Evolutionary conservation across 30 jellyfish, hydroid and myxozoan species (phyloP).

Genomic region (Aurelia coerulea): DNA sequence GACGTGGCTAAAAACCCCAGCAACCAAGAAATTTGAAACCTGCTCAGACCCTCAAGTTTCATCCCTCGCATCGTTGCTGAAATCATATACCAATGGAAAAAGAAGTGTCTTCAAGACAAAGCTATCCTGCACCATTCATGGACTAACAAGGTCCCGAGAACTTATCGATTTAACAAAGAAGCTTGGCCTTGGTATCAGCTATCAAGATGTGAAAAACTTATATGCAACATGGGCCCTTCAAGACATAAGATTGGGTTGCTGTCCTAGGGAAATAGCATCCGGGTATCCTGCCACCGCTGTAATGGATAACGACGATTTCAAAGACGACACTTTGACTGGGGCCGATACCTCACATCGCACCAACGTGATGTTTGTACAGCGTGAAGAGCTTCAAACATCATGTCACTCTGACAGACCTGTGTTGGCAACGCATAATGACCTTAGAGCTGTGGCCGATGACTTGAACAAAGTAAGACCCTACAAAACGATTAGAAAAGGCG

Average conservation of each 20-base stretch:
- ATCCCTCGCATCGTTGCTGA: slow-evolving; percentile 31
- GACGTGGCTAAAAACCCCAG: slow-evolving; percentile 21
- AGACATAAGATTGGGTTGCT: slow-evolving; percentile 1
- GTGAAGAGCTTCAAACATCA: slow-evolving; percentile 37
- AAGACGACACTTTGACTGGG: slow-evolving; percentile 42
- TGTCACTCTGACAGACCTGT: slow-evolving; percentile 44
- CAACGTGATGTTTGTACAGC: slow-evolving; percentile 40
- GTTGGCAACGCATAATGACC: slow-evolving; percentile 28
- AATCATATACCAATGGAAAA: too few species aligned
- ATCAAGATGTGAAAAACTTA: slow-evolving; percentile 22
- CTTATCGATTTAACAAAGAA: slow-evolving; percentile 27
- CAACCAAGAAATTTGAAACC: slow-evolving; percentile 28
- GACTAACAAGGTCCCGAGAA: too few species aligned
- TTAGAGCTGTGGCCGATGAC: slow-evolving; percentile 23
- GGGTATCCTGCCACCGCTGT: slow-evolving; percentile 52
- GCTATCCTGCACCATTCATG: too few species aligned
- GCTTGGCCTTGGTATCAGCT: slow-evolving; percentile 34
- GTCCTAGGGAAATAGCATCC: slow-evolving; percentile 29
- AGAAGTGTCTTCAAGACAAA: too few species aligned
- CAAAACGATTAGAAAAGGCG: too few species aligned
- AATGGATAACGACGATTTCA: slow-evolving; percentile 16
- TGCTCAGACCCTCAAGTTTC: slow-evolving; percentile 37
- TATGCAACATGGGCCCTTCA: slow-evolving; percentile 36
- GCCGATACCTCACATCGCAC: slow-evolving; percentile 52
- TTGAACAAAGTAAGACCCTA: slow-evolving; percentile 12